Evolutionary conservation across 2,113 vertebrate genomes (phyloP).

Genomic region (Hemichromis elongatus): DNA sequence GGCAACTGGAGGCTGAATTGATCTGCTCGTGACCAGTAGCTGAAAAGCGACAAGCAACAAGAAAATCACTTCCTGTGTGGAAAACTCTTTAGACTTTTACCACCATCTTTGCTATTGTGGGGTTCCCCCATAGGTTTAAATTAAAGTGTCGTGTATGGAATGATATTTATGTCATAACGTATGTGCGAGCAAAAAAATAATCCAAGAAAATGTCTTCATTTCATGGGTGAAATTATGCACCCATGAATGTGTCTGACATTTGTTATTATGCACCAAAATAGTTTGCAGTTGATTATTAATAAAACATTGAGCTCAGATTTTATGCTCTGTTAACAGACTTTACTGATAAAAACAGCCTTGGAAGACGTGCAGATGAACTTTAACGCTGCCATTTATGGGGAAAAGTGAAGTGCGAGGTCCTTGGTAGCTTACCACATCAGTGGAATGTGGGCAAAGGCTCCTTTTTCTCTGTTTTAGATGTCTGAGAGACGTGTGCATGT

Average conservation of each 20-base stretch:
- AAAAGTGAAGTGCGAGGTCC: background rate
- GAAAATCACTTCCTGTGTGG: background rate
- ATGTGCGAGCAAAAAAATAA: background rate
- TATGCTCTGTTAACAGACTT: background rate
- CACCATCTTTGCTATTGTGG: background rate
- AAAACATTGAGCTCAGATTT: background rate
- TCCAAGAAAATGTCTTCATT: fast-evolving
- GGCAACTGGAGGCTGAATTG: background rate
- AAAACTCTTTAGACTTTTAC: background rate
- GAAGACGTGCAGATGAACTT: background rate
- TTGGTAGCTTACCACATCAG: background rate
- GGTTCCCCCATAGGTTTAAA: background rate
- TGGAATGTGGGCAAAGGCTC: background rate
- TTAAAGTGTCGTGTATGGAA: background rate
- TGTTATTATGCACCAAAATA: background rate
- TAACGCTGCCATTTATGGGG: background rate
- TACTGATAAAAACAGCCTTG: background rate
- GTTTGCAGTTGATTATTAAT: background rate
- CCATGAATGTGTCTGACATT: background rate
- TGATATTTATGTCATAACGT: background rate
- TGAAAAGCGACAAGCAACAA: background rate
- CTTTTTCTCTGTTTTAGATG: background rate
- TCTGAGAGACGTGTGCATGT: background rate
- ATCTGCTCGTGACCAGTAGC: background rate
- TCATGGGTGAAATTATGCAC: fast-evolving